Base-by-base conservation (phyloP, 30 jellyfish, hydroid and myxozoan species). In the Aurelia aurita region DNA sequence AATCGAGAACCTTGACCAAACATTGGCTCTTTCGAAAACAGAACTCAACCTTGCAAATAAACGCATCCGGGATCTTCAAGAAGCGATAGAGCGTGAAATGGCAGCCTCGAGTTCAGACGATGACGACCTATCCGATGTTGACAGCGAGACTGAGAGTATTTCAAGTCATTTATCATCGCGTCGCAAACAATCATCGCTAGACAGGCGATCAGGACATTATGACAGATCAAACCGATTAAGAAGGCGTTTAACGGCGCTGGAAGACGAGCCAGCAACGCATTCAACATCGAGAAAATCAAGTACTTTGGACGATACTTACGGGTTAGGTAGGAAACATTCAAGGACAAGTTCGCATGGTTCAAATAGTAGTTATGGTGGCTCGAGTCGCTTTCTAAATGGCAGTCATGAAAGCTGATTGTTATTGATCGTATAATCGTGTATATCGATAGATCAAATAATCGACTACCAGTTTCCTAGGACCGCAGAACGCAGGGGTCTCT, bases 11-110 rank as follows among this genome's bases (percentile, higher is more conserved):
- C 84, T 85, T 35, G 99, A 95, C 59, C 96, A 95, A 32, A 79
- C 89, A 18, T 46, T 85, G 35, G 57, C 97, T 34, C 60, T 90
- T 19, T 53, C 80, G 61, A 95, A 95, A 72, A 74, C 90, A 19
- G 99, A 95, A 79, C 79, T 90, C 23, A 77, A 87, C 28, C 67
- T 72, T 58, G 91, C 97, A 23, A 96, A 84, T 34, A 95, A 95
- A 67, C 92, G 99, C 32, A 69, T 89, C 35, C 92, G 99, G 10
- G 98, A 89, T 46, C 82, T 95, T 3, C 98, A 95, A 72, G 99
- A 95, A 55, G 95, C 97, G 29, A 57, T 95, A 11, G 99, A 94
- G 74, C 81, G 89, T 16, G 98, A 92, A 66, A 80, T 86, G 95
- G 87, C 85, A 55, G 93, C 89, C 26, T 89, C 96, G 3, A 74